Evolutionary conservation across 1,140 invertebrate genomes (phyloP).

Genomic region (Xylocopa sonorina): DNA sequence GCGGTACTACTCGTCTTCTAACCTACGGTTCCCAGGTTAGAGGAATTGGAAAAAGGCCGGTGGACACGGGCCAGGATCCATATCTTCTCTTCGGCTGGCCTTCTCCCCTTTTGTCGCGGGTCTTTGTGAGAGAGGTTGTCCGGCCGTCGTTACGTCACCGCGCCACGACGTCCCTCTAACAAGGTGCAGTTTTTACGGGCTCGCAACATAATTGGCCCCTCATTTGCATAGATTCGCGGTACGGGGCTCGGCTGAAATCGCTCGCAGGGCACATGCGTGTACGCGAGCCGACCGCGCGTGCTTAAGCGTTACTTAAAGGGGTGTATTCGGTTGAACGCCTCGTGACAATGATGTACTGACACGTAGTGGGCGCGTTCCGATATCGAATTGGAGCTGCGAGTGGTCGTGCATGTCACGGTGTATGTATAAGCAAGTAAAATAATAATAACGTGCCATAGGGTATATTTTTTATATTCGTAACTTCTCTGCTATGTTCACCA

Average conservation of each 20-base stretch:
- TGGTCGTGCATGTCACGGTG: no score
- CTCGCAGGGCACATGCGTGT: slow-evolving; percentile 41
- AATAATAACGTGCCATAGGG: no score
- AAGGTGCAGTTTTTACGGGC: slow-evolving; percentile 58
- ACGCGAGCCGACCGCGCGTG: slow-evolving; percentile 22
- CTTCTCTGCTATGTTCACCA: no score
- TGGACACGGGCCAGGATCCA: slow-evolving; percentile 35
- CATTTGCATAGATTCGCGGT: slow-evolving; percentile 55
- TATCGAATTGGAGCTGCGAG: no score
- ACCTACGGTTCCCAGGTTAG: not conserved
- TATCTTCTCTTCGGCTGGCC: slow-evolving; percentile 40
- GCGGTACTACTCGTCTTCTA: not conserved
- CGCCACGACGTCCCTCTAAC: slow-evolving; percentile 57
- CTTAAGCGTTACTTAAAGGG: not conserved
- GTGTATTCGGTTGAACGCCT: no score
- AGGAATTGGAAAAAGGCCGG: slow-evolving; percentile 30
- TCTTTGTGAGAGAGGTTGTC: slow-evolving; percentile 49
- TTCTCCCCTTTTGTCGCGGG: slow-evolving; percentile 42
- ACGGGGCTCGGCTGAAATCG: slow-evolving; percentile 36
- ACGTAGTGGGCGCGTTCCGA: no score
- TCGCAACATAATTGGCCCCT: slow-evolving; percentile 56
- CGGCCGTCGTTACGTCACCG: slow-evolving; percentile 55
- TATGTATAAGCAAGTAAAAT: no score
- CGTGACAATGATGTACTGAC: no score
- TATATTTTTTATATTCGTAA: no score